Conservation (phyloP, 1,140 invertebrate genomes). For the Anadara kagoshimensis region DNA sequence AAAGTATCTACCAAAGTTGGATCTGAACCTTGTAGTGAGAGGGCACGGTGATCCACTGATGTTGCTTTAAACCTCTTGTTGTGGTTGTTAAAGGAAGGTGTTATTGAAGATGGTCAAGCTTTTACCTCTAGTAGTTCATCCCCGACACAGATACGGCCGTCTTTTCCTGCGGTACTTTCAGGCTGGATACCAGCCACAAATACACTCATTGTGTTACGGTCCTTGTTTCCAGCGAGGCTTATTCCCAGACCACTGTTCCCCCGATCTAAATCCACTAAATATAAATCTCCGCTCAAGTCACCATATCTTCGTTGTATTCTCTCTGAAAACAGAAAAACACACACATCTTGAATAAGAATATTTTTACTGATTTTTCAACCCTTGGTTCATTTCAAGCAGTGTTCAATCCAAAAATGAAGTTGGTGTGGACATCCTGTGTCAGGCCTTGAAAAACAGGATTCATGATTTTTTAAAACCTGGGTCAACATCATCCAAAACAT, state of each 20-base stretch:
- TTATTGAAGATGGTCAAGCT: background rate
- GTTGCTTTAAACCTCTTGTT: no score
- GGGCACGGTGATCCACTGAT: no score
- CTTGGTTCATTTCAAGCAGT: no score
- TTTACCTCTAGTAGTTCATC: slow-evolving; percentile 96
- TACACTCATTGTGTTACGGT: slow-evolving; percentile 95
- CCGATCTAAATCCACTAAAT: slow-evolving; percentile 82
- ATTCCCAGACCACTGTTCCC: slow-evolving; percentile 85
- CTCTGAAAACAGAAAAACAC: slow-evolving; percentile 77
- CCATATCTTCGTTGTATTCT: slow-evolving; percentile 94
- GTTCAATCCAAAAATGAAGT: no score
- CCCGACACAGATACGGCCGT: slow-evolving; percentile 88
- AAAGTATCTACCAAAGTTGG: no score
- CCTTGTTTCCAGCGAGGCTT: slow-evolving; percentile 94
- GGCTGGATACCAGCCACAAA: slow-evolving; percentile 97
- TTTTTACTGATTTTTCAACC: background rate
- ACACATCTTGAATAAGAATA: background rate
- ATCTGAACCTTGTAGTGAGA: no score
- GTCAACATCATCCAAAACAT: no score
- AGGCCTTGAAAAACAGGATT: no score
- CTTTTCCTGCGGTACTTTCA: slow-evolving; percentile 84
- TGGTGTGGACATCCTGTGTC: no score
- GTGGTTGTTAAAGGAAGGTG: no score
- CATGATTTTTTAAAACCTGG: no score
- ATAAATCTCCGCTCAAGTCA: slow-evolving; percentile 80